phyloP scores from a whole-genome alignment of 2,888 invertebrate genomes.

The Hanleya hanleyi region DNA sequence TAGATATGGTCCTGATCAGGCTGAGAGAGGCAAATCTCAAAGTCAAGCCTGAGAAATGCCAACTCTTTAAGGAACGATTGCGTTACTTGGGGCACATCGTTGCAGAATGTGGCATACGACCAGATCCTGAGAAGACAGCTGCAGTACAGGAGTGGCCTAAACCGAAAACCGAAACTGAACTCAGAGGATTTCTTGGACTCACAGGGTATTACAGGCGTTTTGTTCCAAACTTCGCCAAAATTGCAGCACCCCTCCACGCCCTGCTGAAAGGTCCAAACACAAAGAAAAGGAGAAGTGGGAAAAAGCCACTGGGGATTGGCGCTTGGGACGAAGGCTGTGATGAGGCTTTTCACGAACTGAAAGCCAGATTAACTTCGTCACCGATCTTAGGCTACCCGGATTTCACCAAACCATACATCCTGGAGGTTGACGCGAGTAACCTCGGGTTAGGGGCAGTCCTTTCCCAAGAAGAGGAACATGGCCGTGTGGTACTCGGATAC shows the following conservation, averaged over 20 bases:
- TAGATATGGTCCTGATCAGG: not conserved
- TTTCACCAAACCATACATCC: constrained; percentile 31
- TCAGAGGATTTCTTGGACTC: constrained; percentile 35
- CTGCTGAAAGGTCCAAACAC: constrained; percentile 10
- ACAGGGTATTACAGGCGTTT: too few species aligned
- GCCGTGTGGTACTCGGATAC: constrained; percentile 31
- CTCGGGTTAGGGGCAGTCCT: constrained; percentile 39
- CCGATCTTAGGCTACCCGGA: constrained; percentile 44
- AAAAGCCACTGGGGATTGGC: not conserved
- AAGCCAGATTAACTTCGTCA: constrained; percentile 24
- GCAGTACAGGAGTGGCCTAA: constrained; percentile 16
- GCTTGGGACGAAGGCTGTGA: constrained; percentile 25
- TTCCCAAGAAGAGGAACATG: constrained; percentile 34
- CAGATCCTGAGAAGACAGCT: constrained; percentile 15
- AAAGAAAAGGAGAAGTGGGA: constrained; percentile 8
- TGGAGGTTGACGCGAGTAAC: constrained; percentile 40
- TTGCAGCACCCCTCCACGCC: constrained; percentile 22
- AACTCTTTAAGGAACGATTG: not conserved
- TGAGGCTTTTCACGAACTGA: constrained; percentile 30
- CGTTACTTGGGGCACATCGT: not conserved
- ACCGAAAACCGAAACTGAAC: constrained; percentile 17
- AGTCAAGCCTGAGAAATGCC: constrained; percentile 8
- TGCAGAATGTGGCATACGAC: constrained; percentile 8
- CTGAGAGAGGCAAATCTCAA: not conserved
- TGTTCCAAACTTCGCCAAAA: constrained; percentile 29